Percentiles rank a stretch among this genome's conserved stretches.
Evolutionary conservation across 2,113 vertebrate species (phyloP).

Genomic region (Zosterops japonicus): DNA sequence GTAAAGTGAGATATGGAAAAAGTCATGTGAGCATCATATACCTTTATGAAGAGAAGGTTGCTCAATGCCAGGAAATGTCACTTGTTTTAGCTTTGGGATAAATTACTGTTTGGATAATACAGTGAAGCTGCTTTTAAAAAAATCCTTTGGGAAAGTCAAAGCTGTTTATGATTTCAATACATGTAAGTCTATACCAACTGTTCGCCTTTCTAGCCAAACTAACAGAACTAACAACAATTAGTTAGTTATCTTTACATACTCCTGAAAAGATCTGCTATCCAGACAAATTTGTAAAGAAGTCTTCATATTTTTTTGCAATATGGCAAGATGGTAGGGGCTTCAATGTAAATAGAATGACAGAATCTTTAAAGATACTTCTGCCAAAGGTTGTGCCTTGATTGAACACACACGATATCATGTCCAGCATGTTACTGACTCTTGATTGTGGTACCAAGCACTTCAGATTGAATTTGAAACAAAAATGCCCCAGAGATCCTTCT

Average conservation of each 20-base stretch:
- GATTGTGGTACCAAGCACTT: not conserved
- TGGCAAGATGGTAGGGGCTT: not conserved
- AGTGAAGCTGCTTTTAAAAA: not conserved
- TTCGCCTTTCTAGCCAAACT: not conserved
- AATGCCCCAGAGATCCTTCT: not conserved
- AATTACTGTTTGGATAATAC: not conserved
- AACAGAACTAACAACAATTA: not conserved
- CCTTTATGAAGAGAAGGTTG: not conserved
- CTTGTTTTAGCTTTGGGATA: not conserved
- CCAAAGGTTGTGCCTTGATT: not conserved
- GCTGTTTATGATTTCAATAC: not conserved
- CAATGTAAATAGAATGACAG: not conserved
- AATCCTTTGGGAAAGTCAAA: not conserved
- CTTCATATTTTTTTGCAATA: not conserved
- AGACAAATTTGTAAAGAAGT: not conserved
- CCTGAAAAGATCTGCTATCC: not conserved
- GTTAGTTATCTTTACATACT: not conserved
- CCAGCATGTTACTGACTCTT: not conserved
- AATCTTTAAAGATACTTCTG: not conserved
- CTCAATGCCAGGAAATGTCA: not conserved
- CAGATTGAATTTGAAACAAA: not conserved
- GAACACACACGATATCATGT: no score
- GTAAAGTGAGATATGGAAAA: not conserved
- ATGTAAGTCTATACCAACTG: not conserved
- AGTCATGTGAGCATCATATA: not conserved